phyloP scores from a whole-genome alignment of 2,888 invertebrate species.

The Gastrophysa polygoni region DNA sequence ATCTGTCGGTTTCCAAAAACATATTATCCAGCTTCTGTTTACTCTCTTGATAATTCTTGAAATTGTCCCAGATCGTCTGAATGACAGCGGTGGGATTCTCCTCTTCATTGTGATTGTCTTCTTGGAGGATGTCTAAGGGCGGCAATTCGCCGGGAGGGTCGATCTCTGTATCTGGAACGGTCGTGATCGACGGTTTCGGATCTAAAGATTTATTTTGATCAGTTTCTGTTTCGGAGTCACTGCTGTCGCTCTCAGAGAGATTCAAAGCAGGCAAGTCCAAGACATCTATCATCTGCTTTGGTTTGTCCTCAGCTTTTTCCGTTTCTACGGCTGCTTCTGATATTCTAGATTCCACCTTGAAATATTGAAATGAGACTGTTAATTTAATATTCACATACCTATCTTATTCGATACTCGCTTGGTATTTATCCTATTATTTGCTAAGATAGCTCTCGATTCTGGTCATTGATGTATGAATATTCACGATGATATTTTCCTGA shows the following conservation, averaged over 20 bases:
- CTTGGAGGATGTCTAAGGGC: constrained; percentile 28
- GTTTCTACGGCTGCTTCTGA: constrained; percentile 35
- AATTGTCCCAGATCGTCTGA: constrained; percentile 78
- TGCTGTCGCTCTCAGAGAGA: constrained; percentile 82
- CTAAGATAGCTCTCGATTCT: too few relatives aligned
- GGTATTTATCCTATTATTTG: too few relatives aligned
- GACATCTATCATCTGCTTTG: constrained; percentile 65
- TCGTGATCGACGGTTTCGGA: too few relatives aligned
- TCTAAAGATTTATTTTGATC: background rate
- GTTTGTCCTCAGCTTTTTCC: constrained; percentile 50
- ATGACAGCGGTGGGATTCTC: constrained; percentile 48
- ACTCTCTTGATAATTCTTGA: constrained; percentile 75
- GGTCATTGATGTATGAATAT: too few relatives aligned
- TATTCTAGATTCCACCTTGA: constrained; percentile 13
- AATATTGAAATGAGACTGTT: too few relatives aligned
- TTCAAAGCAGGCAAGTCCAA: constrained; percentile 77
- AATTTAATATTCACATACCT: too few relatives aligned
- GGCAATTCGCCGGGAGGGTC: constrained; percentile 25
- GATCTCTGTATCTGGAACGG: constrained; percentile 18
- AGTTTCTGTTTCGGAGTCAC: constrained; percentile 64
- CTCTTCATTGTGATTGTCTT: constrained; percentile 45
- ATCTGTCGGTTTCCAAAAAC: constrained; percentile 38
- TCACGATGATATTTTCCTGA: too few relatives aligned
- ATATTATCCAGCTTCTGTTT: constrained; percentile 62
- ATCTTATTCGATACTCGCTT: too few relatives aligned